Conservation (phyloP, 2,113 vertebrate species). For the Protobothrops flavoviridis region DNA sequence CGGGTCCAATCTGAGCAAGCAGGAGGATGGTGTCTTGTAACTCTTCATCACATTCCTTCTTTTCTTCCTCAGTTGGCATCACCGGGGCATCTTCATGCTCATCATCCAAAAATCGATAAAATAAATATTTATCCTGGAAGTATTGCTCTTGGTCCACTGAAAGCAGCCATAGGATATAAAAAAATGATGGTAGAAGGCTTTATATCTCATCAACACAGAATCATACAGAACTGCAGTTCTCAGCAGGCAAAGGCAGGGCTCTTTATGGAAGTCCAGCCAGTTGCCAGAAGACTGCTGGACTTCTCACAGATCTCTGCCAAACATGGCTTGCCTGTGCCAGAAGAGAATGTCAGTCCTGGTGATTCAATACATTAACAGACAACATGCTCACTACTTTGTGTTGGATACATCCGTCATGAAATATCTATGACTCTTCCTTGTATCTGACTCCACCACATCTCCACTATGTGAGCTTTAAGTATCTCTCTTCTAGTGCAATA, state of each 20-base stretch:
- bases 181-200: background rate
- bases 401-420: background rate
- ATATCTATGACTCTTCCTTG: background rate
- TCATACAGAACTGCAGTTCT: background rate
- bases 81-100: constrained; percentile 80
- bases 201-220: background rate
- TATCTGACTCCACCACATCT: background rate
- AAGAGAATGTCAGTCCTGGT: background rate
- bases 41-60: constrained; percentile 90
- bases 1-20: constrained; percentile 92
- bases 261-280: background rate
- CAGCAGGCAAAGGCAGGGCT: background rate
- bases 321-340: background rate
- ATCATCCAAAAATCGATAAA: constrained; percentile 97
- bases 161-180: constrained; percentile 11
- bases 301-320: background rate
- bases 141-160: constrained; percentile 91
- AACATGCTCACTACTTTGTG: background rate
- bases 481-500: background rate
- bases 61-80: constrained; percentile 86
- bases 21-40: constrained; percentile 91
- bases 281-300: background rate
- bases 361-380: background rate
- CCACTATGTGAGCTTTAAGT: background rate
- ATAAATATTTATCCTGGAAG: constrained; percentile 98